Percentiles rank a stretch among this genome's conserved stretches.
phyloP scores from a whole-genome alignment of 2,888 invertebrate genomes.

The Fabriciana adippe region DNA sequence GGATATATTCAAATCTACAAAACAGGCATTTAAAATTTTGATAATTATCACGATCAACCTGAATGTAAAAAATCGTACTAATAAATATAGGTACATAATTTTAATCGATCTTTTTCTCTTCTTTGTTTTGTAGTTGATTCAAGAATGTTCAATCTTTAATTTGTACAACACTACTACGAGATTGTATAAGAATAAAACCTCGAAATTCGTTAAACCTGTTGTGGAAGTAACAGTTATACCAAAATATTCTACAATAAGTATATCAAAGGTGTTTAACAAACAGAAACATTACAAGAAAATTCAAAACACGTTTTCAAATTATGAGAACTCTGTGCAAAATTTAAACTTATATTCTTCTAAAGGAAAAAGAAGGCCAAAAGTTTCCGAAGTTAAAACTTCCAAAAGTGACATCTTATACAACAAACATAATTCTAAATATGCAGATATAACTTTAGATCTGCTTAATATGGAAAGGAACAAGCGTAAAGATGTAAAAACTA shows the following conservation, averaged over 20 bases:
- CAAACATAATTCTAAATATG: constrained; percentile 47
- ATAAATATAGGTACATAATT: not conserved
- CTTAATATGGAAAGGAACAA: constrained; percentile 62
- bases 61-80: too few relatives aligned
- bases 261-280: constrained; percentile 3
- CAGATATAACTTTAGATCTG: constrained; percentile 50
- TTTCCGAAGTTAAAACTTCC: constrained; percentile 59
- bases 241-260: not conserved
- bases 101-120: not conserved
- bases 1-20: too few relatives aligned
- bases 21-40: too few relatives aligned
- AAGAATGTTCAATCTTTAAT: not conserved
- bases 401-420: constrained; percentile 55
- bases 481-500: constrained; percentile 46
- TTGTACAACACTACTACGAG: not conserved
- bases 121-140: not conserved
- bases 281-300: constrained; percentile 41
- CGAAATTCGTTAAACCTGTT: not conserved
- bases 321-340: constrained; percentile 53
- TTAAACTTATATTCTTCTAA: constrained; percentile 53
- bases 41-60: too few relatives aligned
- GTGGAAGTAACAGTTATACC: constrained; percentile 1
- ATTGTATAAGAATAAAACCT: not conserved
- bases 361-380: constrained; percentile 49
- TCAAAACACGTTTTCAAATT: constrained; percentile 53